Percentiles rank a stretch among this genome's conserved stretches.
Evolutionary conservation across 2,113 vertebrate species (phyloP).

Genomic region (Sinocyclocheilus maitianheensis): DNA sequence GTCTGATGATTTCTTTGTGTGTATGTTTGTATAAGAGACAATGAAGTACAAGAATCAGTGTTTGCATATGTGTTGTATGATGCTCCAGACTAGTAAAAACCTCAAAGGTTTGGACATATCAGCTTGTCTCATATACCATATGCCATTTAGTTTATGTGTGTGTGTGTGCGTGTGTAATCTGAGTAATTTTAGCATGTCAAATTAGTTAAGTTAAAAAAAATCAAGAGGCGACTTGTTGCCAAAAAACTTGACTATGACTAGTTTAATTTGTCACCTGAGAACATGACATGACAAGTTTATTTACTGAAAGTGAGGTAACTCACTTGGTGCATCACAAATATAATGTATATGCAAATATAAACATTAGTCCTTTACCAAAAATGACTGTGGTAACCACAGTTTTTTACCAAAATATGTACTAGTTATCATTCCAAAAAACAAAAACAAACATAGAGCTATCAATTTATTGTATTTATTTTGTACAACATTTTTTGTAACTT

Average conservation of each 20-base stretch:
- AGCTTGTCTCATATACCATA: not conserved
- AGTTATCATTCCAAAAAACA: not conserved
- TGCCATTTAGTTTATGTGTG: too few species aligned
- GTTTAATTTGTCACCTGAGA: not conserved
- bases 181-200: too few species aligned
- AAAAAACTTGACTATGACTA: not conserved
- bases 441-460: not conserved
- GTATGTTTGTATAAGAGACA: not conserved
- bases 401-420: not conserved
- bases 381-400: not conserved
- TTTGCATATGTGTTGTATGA: not conserved
- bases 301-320: not conserved
- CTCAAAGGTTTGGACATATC: not conserved
- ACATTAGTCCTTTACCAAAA: not conserved
- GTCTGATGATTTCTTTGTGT: not conserved
- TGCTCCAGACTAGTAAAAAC: not conserved
- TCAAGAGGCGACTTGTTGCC: not conserved
- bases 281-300: not conserved
- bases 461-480: not conserved
- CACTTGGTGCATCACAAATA: not conserved
- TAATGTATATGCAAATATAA: not conserved
- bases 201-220: too few species aligned
- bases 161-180: too few species aligned
- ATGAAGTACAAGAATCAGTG: not conserved
- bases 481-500: not conserved